A percentile compares a stretch with the other conserved stretches of the same genome.
Evolutionary conservation across 2,888 invertebrate species (phyloP).

Genomic region (Drosophila mettleri): DNA sequence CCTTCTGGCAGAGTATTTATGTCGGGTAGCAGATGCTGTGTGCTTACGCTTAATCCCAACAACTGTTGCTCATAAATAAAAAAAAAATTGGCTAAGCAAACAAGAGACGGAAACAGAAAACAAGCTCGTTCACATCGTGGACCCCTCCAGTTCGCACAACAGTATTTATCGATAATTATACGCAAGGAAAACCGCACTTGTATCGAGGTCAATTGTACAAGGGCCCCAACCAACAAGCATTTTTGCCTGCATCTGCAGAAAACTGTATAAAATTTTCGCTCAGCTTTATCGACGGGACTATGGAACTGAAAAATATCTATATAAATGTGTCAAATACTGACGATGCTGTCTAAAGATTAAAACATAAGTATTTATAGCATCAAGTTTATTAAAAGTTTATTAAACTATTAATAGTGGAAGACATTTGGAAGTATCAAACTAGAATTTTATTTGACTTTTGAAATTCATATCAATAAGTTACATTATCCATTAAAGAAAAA

Average conservation of each 20-base stretch:
- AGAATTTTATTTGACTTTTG: too few species aligned
- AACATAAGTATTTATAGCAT: too few species aligned
- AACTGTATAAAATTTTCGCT: not conserved
- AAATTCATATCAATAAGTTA: too few species aligned
- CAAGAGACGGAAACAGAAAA: slow-evolving; percentile 24
- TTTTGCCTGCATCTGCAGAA: slow-evolving; percentile 1
- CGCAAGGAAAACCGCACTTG: slow-evolving; percentile 58
- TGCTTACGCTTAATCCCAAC: slow-evolving; percentile 35
- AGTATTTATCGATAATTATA: slow-evolving; percentile 46
- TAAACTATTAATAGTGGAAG: too few species aligned
- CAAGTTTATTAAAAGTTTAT: too few species aligned
- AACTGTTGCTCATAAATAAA: slow-evolving; percentile 77
- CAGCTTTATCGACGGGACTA: not conserved
- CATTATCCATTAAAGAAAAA: too few species aligned
- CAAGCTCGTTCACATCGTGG: slow-evolving; percentile 36
- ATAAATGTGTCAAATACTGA: too few species aligned
- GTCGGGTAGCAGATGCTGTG: slow-evolving; percentile 18
- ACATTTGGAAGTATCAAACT: too few species aligned
- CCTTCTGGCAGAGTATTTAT: slow-evolving; percentile 30
- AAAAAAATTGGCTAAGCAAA: slow-evolving; percentile 22
- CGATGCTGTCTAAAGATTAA: too few species aligned
- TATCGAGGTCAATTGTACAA: slow-evolving; percentile 58
- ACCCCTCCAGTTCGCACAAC: slow-evolving; percentile 9
- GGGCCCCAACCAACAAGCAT: slow-evolving; percentile 1
- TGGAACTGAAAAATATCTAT: not conserved